Base-by-base conservation (phyloP, 2,797 vertebrate genomes). In the Sus cebifrons region DNA sequence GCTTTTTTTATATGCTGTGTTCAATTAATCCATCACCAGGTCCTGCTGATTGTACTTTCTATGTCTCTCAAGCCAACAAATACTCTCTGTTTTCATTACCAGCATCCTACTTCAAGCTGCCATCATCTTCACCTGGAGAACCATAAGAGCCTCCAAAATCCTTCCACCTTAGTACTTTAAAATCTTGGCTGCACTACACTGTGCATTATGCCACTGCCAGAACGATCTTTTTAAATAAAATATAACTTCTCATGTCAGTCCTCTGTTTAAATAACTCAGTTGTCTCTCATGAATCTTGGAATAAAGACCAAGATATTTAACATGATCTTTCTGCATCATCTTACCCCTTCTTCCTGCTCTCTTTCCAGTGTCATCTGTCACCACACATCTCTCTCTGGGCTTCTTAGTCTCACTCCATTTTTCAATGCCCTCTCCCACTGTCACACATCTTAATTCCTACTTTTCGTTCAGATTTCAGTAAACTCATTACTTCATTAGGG, bases 401-500 rank as follows among this genome's bases (percentile, higher is more conserved):
- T 79, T 71, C 27, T 40, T 40, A 32, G 0, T 17, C 60, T 70
- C 32, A 40, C 58, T 21, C 32, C 27, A 29, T 70, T 67, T 5
- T 3, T 92, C 8, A 86, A 18, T 10, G 83, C 3, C 25, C 11
- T 2, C 3, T 65, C 32, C 17, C 25, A 10, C 20, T 4, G 5
- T 8, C 62, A 85, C 9, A 20, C 12, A 21, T 65, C 0, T 17
- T 44, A 49, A 58, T 29, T 16, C 32, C 52, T 64, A 32, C 7
- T 54, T 20, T 27, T 64, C 74, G 16, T 49, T 84, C 56, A 52
- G n/a, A 79, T 75, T 16, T 86, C 60, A 86, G 10, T 20, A 92
- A 91, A 74, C 58, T 82, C 54, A 60, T 70, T 32, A 15, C 20
- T 83, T 96, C 71, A 56, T 95, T 67, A n/a, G 71, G 49, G 23